A percentile compares a stretch with the other conserved stretches of the same genome.
These are phyloP conservation scores for Cylloceria caligata DNA, from an alignment of 2,888 invertebrate species.

Conservation along the genomic window DNA sequence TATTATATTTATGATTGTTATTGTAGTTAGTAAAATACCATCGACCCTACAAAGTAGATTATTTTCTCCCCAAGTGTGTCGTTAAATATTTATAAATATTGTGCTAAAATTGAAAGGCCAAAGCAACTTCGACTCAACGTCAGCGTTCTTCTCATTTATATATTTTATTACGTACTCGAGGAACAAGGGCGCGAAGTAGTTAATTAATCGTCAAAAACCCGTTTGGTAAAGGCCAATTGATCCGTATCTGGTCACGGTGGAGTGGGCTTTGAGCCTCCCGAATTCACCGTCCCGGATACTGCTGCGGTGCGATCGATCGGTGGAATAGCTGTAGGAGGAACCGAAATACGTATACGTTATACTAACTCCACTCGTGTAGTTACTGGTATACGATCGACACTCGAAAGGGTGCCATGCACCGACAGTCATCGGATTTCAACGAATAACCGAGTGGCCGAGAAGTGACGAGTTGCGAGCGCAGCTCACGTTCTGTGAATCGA, in stretches of 20 bases:
- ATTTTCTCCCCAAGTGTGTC: background rate
- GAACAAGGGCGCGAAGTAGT: slow-evolving; percentile 42
- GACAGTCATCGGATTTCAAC: slow-evolving; percentile 36
- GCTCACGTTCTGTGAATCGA: slow-evolving; percentile 10
- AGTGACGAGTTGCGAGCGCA: slow-evolving; percentile 34
- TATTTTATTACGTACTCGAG: slow-evolving; percentile 25
- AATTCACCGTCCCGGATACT: slow-evolving; percentile 24
- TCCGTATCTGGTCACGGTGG: slow-evolving; percentile 45
- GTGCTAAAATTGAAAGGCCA: too few species aligned
- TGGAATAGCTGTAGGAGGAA: background rate
- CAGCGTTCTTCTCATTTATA: background rate
- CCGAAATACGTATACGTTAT: background rate
- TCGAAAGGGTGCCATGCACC: slow-evolving; percentile 29
- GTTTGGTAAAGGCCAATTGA: slow-evolving; percentile 55
- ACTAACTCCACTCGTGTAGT: slow-evolving; percentile 40
- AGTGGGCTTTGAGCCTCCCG: slow-evolving; percentile 42
- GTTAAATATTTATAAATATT: background rate
- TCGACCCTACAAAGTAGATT: background rate
- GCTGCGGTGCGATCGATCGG: slow-evolving; percentile 41
- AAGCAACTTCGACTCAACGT: too few species aligned
- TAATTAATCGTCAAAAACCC: slow-evolving; percentile 59
- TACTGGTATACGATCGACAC: slow-evolving; percentile 21
- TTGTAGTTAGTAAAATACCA: background rate
- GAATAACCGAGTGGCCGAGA: slow-evolving; percentile 39
- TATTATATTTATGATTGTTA: background rate